Evolutionary conservation across 2,113 vertebrate genomes (phyloP), one percentile per base, ranked within the genome.

Genomic region (Brachyhypopomus occidentalis): DNA sequence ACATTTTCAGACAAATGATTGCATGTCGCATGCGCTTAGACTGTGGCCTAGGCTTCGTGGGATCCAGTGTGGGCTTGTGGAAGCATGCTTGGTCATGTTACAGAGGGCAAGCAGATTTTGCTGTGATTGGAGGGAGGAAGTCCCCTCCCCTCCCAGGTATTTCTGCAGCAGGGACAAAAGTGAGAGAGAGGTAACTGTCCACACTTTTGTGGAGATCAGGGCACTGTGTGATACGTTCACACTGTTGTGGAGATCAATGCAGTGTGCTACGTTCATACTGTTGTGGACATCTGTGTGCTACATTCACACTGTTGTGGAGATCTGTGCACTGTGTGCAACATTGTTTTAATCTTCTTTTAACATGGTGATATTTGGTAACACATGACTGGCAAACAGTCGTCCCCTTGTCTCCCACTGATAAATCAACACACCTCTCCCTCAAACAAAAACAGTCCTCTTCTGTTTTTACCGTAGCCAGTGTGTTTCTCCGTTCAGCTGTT

Each of bases 331-430:
- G 64, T 70, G 34, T 71, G 19, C 60, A n/a, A 5, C 5, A 38
- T 75, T 17, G 12, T 55, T 73, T 55, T 64, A 64, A 77, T 72
- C 19, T 36, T 19, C 23, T 63, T 73, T n/a, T 59, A 60, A 20
- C 77, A 58, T 22, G 3, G 27, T 81, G n/a, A 25, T 86, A 75
- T 81, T 84, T 86, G 74, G 78, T 84, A 86, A 77, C 76, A 79
- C 79, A 80, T 82, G 83, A 78, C 76, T 66, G 6, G 23, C 72
- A 59, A 34, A 80, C 62, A 79, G 69, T 56, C 56, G 38, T 79
- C 79, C 62, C 41, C 52, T 22, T 11, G 30, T 45, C 76, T 58
- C 77, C 85, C 67, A 22, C 82, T 71, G 82, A 56, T 86, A 71
- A 78, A 73, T 82, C 81, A 83, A 78, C 56, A 36, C 70, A 23